Percentiles rank a stretch among this genome's conserved stretches.
These are phyloP conservation scores for Exephanes ischioxanthus DNA, from an alignment of 2,888 invertebrate species.

Conservation along the genomic window DNA sequence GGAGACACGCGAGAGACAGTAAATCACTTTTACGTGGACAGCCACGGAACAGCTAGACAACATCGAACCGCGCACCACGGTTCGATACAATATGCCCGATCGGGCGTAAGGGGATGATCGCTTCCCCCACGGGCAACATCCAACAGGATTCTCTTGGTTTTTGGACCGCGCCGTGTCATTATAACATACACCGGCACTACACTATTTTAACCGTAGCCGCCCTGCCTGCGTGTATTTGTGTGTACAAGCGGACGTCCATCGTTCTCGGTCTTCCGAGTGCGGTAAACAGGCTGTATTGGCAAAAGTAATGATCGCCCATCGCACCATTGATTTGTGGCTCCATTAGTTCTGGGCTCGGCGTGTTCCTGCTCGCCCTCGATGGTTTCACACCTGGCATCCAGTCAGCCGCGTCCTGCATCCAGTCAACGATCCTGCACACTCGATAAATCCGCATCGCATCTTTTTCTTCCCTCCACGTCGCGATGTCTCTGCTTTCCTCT, in stretches of 20 bases:
- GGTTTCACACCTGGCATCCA: constrained; percentile 77
- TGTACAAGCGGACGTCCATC: constrained; percentile 57
- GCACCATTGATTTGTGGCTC: constrained; percentile 83
- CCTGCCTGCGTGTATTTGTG: constrained; percentile 26
- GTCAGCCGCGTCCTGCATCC: constrained; percentile 60
- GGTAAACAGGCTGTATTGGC: constrained; percentile 83
- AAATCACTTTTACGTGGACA: constrained; percentile 71
- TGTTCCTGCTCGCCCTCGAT: constrained; percentile 5
- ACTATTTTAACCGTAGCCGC: constrained; percentile 35
- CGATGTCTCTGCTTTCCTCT: background rate
- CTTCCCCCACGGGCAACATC: constrained; percentile 66
- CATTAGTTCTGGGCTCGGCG: constrained; percentile 82
- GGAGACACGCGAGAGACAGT: constrained; percentile 58
- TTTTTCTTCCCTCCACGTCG: constrained; percentile 4
- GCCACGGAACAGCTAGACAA: constrained; percentile 35
- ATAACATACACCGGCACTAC: constrained; percentile 18
- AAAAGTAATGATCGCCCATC: constrained; percentile 83
- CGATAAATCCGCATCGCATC: constrained; percentile 81
- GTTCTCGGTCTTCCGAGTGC: constrained; percentile 72
- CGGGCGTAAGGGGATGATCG: constrained; percentile 81
- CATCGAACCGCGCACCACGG: constrained; percentile 37
- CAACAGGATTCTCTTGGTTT: constrained; percentile 54
- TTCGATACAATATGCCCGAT: constrained; percentile 77
- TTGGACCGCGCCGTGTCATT: constrained; percentile 27
- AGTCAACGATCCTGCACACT: constrained; percentile 70